Conservation (phyloP, 2,888 invertebrate species). For the Myopa tessellatipennis region DNA sequence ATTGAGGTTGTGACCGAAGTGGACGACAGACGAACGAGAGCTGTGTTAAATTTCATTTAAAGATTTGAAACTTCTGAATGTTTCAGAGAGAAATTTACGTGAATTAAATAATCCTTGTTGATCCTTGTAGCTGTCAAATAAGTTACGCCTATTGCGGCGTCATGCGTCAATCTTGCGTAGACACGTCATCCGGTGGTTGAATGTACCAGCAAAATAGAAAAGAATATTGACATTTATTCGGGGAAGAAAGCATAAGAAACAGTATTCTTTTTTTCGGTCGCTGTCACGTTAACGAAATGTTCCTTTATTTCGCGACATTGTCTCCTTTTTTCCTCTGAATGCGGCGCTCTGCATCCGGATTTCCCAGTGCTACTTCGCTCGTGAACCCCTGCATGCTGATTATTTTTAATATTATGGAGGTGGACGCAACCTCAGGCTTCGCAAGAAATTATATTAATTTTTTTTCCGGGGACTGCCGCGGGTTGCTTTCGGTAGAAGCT, state of each 20-base stretch:
- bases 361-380: neutral
- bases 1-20: constrained; percentile 52
- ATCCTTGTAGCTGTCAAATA: constrained; percentile 55
- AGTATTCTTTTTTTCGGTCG: constrained; percentile 33
- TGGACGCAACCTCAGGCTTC: constrained; percentile 53
- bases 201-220: constrained; percentile 12
- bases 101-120: constrained; percentile 5
- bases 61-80: neutral
- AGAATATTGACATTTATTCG: constrained; percentile 29
- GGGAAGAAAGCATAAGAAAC: constrained; percentile 43
- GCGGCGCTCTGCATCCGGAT: constrained; percentile 42
- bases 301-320: constrained; percentile 47
- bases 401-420: neutral
- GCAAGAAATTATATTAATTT: constrained; percentile 60
- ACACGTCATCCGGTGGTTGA: constrained; percentile 44
- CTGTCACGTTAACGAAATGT: constrained; percentile 38
- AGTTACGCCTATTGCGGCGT: constrained; percentile 46
- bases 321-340: constrained; percentile 48
- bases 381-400: no score
- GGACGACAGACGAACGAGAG: neutral
- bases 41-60: neutral
- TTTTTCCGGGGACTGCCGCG: constrained; percentile 35
- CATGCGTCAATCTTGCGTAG: constrained; percentile 42
- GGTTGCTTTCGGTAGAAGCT: neutral
- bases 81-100: neutral